Conservation (phyloP, 2,888 invertebrate genomes). For the Rhimphoctona megacephalus region DNA sequence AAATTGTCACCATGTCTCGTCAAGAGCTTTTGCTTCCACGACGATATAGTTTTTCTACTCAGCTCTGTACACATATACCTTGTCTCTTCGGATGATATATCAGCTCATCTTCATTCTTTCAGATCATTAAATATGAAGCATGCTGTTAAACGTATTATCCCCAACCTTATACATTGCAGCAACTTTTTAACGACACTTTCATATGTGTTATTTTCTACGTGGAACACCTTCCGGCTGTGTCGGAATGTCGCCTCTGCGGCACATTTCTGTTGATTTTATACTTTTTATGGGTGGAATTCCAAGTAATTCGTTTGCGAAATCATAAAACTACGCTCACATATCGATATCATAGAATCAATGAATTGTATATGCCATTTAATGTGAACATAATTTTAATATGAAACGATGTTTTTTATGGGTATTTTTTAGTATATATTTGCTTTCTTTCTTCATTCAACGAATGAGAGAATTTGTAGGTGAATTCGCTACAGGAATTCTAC, state of each 20-base stretch:
- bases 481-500: constrained; percentile 21
- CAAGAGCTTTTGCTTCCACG: constrained; percentile 22
- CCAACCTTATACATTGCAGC: background rate
- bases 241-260: background rate
- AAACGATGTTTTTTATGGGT: background rate
- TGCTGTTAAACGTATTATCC: background rate
- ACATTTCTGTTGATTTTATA: background rate
- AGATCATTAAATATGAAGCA: background rate
- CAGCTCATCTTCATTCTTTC: constrained; percentile 9
- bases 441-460: constrained; percentile 4
- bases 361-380: background rate
- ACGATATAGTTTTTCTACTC: constrained; percentile 32
- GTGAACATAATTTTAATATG: background rate
- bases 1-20: constrained; percentile 57
- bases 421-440: background rate
- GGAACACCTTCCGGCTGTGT: background rate
- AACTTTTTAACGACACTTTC: background rate
- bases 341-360: background rate
- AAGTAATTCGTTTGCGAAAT: background rate
- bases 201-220: background rate
- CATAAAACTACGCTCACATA: background rate
- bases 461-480: background rate
- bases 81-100: constrained; percentile 34
- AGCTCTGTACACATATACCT: constrained; percentile 12
- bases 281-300: background rate